phyloP scores from a whole-genome alignment of 2,888 invertebrate genomes.

The Ellobium chinense region DNA sequence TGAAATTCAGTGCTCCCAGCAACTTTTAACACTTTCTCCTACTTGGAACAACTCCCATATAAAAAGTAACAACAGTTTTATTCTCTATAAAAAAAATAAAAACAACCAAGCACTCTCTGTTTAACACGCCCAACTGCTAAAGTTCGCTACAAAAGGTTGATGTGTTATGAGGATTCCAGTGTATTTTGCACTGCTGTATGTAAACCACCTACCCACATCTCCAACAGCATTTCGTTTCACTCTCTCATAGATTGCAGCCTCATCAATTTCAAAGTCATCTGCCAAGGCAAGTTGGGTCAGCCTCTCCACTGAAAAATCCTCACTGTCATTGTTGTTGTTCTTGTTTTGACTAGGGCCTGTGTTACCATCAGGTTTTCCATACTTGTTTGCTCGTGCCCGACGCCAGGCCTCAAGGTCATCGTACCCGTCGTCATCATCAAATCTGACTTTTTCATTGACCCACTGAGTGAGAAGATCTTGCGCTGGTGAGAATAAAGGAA shows the following conservation, averaged over 20 bases:
- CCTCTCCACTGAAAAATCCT: constrained; percentile 14
- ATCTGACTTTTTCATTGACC: constrained; percentile 73
- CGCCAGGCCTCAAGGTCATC: constrained; percentile 63
- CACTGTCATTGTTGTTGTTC: background rate
- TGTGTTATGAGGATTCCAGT: too few relatives aligned
- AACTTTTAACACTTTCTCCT: too few relatives aligned
- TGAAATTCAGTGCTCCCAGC: too few relatives aligned
- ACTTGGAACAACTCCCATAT: too few relatives aligned
- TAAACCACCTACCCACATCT: constrained; percentile 17
- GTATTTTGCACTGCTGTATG: too few relatives aligned
- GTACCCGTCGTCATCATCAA: constrained; percentile 61
- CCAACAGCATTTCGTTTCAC: constrained; percentile 38
- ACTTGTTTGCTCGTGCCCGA: constrained; percentile 14
- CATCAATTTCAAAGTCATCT: constrained; percentile 54
- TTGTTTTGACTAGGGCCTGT: constrained; percentile 9
- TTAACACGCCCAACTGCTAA: too few relatives aligned
- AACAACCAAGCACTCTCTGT: too few relatives aligned
- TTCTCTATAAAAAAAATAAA: too few relatives aligned
- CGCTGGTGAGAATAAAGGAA: constrained; percentile 59
- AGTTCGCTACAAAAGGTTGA: too few relatives aligned
- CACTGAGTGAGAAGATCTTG: constrained; percentile 76
- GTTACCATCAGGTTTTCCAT: constrained; percentile 23
- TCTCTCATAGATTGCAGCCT: constrained; percentile 44
- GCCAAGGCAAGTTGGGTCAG: constrained; percentile 22
- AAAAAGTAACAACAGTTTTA: too few relatives aligned